Evolutionary conservation across 2,113 vertebrate genomes (phyloP).

Genomic region (Oncorhynchus kisutch): DNA sequence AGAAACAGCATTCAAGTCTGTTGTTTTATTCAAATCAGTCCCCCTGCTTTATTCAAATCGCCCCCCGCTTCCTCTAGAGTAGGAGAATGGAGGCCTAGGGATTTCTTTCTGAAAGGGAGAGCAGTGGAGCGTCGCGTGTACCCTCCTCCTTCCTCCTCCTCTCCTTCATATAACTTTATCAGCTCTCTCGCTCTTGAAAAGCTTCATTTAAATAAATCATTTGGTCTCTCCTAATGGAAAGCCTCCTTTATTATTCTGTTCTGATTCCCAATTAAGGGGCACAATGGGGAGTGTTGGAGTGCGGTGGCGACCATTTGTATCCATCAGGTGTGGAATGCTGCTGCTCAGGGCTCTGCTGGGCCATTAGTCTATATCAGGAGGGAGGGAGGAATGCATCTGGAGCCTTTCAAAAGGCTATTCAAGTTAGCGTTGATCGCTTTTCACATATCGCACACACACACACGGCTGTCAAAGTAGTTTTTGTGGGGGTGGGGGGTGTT

Average conservation of each 20-base stretch:
- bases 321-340: slow-evolving; percentile 39
- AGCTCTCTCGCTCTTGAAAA: slow-evolving; percentile 20
- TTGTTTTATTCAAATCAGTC: too few species aligned
- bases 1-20: background rate
- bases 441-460: too few species aligned
- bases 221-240: slow-evolving; percentile 30
- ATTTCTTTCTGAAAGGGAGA: background rate
- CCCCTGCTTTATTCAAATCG: too few species aligned
- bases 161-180: slow-evolving; percentile 29
- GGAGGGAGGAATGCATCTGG: background rate
- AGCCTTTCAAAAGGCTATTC: too few species aligned
- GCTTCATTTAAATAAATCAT: slow-evolving; percentile 51
- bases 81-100: background rate
- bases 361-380: too few species aligned
- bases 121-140: background rate
- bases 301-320: slow-evolving; percentile 1
- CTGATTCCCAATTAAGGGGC: slow-evolving; percentile 36
- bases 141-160: background rate
- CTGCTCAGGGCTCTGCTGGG: background rate
- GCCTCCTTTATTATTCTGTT: slow-evolving; percentile 27
- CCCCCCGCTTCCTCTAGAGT: background rate
- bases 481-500: too few species aligned
- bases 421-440: too few species aligned
- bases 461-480: too few species aligned
- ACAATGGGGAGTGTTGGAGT: slow-evolving; percentile 28